phyloP scores from a whole-genome alignment of 2,888 invertebrate genomes.

The Orchesella flavescens region DNA sequence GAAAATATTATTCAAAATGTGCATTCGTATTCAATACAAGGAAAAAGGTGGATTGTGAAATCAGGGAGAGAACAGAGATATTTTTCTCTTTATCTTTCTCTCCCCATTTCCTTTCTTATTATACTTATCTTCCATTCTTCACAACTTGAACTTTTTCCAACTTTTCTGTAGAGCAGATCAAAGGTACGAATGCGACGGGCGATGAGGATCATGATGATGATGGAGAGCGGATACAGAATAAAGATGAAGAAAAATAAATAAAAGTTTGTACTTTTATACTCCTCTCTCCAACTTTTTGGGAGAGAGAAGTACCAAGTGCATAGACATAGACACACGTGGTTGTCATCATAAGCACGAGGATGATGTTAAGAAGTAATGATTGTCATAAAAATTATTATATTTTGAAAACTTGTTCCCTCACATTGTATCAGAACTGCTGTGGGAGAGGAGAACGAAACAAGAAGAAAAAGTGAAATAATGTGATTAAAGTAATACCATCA shows the following conservation, averaged over 20 bases:
- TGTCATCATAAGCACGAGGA: not conserved
- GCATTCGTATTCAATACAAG: too few species aligned
- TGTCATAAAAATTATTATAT: constrained; percentile 4
- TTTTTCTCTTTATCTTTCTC: too few species aligned
- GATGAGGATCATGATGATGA: constrained; percentile 11
- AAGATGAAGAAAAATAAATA: not conserved
- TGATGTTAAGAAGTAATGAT: not conserved
- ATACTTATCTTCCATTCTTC: too few species aligned
- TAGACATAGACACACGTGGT: not conserved
- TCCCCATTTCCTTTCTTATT: too few species aligned
- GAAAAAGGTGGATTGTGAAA: too few species aligned
- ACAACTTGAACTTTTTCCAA: too few species aligned
- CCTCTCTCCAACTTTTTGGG: not conserved
- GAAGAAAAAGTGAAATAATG: constrained; percentile 3
- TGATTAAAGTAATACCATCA: constrained; percentile 4
- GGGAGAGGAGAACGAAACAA: not conserved
- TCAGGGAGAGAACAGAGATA: too few species aligned
- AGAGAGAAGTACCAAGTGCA: too few species aligned
- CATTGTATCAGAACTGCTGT: not conserved
- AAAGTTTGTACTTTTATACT: not conserved
- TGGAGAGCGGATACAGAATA: not conserved
- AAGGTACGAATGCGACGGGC: not conserved
- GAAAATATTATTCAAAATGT: too few species aligned
- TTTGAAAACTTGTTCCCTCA: not conserved
- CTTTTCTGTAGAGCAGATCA: too few species aligned